A percentile compares a stretch with the other conserved stretches of the same genome.
phyloP scores from a whole-genome alignment of 2,797 vertebrate species.

The Limosa lapponica region DNA sequence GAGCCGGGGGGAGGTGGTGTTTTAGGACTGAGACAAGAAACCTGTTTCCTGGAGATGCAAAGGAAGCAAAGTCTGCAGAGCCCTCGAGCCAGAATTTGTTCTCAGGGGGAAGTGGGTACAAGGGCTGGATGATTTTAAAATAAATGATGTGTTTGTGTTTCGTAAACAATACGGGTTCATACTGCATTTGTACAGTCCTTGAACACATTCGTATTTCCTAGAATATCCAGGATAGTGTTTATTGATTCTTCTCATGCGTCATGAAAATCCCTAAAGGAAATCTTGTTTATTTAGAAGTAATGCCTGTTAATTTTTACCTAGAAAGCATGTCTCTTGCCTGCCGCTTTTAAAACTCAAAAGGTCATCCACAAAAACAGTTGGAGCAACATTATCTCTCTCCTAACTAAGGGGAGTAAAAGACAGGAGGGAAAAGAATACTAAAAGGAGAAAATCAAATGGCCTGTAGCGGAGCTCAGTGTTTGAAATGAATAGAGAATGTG shows the following conservation, averaged over 20 bases:
- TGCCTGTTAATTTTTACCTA: background rate
- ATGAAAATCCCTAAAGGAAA: background rate
- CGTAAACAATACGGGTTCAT: rapidly evolving
- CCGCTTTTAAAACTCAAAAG: background rate
- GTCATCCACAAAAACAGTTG: background rate
- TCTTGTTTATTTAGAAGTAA: background rate
- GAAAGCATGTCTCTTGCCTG: background rate
- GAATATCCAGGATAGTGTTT: background rate
- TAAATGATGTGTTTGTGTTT: background rate
- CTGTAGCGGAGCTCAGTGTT: background rate
- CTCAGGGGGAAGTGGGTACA: background rate
- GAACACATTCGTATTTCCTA: background rate
- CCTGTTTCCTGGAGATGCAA: background rate
- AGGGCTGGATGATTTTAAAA: background rate
- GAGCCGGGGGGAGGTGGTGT: background rate
- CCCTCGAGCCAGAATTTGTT: background rate
- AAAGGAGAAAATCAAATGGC: background rate
- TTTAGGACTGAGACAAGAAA: background rate
- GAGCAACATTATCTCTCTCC: background rate
- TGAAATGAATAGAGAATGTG: background rate
- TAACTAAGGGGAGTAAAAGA: background rate
- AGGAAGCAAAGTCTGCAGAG: background rate
- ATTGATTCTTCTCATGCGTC: background rate
- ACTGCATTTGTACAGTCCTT: background rate
- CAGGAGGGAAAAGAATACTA: background rate